These are phyloP conservation scores for Dunckerocampus dactyliophorus DNA, from an alignment of 2,113 vertebrate species.

Conservation along the genomic window DNA sequence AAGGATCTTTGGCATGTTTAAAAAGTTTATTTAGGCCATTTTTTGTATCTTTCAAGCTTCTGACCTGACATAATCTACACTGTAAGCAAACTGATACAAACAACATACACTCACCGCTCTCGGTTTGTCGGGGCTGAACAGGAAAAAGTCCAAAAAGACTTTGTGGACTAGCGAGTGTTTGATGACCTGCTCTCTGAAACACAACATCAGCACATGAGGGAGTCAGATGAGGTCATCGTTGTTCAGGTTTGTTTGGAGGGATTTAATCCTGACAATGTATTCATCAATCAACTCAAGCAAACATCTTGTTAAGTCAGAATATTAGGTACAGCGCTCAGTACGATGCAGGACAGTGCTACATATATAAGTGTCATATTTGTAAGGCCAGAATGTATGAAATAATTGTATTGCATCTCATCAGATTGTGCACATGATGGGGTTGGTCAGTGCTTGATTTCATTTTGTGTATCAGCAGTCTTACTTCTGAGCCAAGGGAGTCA, in stretches of 20 bases:
- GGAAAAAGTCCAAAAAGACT: constrained; percentile 93
- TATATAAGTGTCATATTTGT: background rate
- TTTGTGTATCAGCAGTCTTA: constrained; percentile 64
- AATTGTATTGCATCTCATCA: background rate
- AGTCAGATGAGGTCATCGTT: background rate
- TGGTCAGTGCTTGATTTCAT: background rate
- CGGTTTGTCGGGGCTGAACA: constrained; percentile 75
- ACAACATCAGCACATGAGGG: background rate
- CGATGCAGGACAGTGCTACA: no score
- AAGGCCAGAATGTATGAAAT: background rate
- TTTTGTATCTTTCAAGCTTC: no score
- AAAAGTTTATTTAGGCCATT: background rate
- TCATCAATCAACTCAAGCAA: no score
- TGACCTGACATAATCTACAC: no score
- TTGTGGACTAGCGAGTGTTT: constrained; percentile 97
- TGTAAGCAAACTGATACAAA: background rate
- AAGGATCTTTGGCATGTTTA: background rate
- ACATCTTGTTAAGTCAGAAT: no score
- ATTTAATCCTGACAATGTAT: background rate
- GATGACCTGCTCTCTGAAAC: constrained; percentile 88
- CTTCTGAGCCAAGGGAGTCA: constrained; percentile 92
- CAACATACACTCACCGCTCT: constrained; percentile 77
- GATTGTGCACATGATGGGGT: no score
- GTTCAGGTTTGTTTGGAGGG: background rate
- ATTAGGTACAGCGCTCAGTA: no score